Conservation (phyloP, 2,888 invertebrate genomes). For the Plagodis pulveraria region DNA sequence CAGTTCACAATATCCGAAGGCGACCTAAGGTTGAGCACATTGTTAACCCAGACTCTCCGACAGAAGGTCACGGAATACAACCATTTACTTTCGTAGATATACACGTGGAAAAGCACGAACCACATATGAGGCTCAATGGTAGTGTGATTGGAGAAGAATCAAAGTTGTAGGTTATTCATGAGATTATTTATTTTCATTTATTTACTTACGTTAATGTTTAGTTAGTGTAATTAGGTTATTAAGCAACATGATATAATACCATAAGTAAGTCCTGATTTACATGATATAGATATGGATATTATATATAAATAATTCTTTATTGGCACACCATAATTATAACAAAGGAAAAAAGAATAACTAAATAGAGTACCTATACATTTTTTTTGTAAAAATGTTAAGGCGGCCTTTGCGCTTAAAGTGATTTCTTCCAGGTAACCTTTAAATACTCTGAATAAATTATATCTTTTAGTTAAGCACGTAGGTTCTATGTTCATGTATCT, state of each 20-base stretch:
- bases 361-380: too few species aligned
- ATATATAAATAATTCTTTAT: too few species aligned
- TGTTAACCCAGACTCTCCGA: conserved; percentile 65
- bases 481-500: conserved; percentile 15
- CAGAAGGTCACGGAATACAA: conserved; percentile 53
- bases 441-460: too few species aligned
- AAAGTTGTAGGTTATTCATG: conserved; percentile 55
- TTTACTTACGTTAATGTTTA: not conserved
- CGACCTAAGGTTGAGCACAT: conserved; percentile 67
- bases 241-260: not conserved
- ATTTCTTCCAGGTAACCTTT: too few species aligned
- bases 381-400: too few species aligned
- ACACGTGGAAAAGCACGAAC: conserved; percentile 55
- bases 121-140: conserved; percentile 52
- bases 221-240: not conserved
- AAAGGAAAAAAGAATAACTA: too few species aligned
- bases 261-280: too few species aligned
- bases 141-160: conserved; percentile 63
- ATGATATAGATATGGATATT: too few species aligned
- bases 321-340: too few species aligned
- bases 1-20: conserved; percentile 51
- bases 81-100: conserved; percentile 74
- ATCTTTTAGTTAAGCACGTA: conserved; percentile 4
- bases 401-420: too few species aligned
- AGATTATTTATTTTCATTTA: not conserved